Evolutionary conservation across 2,797 vertebrate species (phyloP), one percentile per base, ranked within the genome.

Genomic region (Cuculus canorus): DNA sequence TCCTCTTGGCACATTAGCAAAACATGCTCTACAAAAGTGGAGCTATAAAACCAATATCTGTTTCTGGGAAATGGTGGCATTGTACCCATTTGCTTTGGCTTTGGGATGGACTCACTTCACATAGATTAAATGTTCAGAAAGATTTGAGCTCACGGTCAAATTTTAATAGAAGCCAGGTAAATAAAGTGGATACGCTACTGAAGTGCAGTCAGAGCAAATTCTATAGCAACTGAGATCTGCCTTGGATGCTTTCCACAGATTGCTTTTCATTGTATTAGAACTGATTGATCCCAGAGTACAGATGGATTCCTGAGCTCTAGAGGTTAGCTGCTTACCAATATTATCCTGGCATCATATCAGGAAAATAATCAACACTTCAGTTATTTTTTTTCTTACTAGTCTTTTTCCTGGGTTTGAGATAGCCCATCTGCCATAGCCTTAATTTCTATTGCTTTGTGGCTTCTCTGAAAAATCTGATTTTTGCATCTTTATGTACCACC

Each of bases 381-480:
- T 71, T 84, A 30, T 84, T 76, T 43, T 80, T 82, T 64, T 56
- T 59, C 37, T 75, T 28, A 50, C 32, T 35, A 59, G 66, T 57
- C 39, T 24, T 92, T 85, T 59, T 59, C 18, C 61, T 66, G 63
- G 5, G 7, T 66, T 48, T 72, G 32, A 79, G 56, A 83, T 78
- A 91, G 86, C 73, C 41, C 53, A 41, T 93, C 66, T 54, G 56
- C 61, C 71, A 80, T 48, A 88, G 32, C 28, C 47, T 47, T 89
- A 39, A 59, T 80, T 85, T 85, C 72, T 94, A 8, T 60, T 87
- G 73, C 45, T 94, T 95, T 82, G 64, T 37, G 9, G 45, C 37
- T 52, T 78, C 78, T 45, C 56, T 92, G 73, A 75, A 95, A 95
- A 95, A 86, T 82, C 54, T 41, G 13, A 41, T 94, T 96, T 86